These are phyloP conservation scores for Arctopsyche grandis DNA, from an alignment of 1,140 invertebrate species.

Conservation along the genomic window DNA sequence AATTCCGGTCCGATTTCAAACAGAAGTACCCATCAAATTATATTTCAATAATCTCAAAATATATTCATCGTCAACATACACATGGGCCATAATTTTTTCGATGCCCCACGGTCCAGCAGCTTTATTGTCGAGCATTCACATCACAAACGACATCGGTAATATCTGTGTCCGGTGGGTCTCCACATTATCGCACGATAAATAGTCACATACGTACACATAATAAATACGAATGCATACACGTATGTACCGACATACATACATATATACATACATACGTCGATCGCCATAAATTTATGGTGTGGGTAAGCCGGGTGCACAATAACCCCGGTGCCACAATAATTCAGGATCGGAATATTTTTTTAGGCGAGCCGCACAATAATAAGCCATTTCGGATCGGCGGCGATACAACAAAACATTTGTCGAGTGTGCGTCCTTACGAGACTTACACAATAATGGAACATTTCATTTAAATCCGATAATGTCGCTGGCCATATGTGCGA, in stretches of 20 bases:
- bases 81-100: no score
- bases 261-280: neutral
- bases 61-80: no score
- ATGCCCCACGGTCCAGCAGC: neutral
- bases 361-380: conserved; percentile 2
- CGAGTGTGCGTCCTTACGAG: conserved; percentile 48
- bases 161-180: conserved; percentile 11
- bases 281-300: conserved; percentile 33
- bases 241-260: no score
- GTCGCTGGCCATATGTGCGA: neutral
- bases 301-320: conserved; percentile 37
- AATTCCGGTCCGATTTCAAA: no score
- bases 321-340: conserved; percentile 17
- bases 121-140: neutral
- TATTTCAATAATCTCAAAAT: no score
- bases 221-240: neutral
- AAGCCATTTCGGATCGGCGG: conserved; percentile 29
- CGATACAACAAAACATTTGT: conserved; percentile 52
- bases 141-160: conserved; percentile 2
- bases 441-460: conserved; percentile 51
- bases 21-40: no score
- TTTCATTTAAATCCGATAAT: conserved; percentile 49
- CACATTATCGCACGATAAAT: conserved; percentile 29
- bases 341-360: conserved; percentile 40
- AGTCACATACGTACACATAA: no score